Base-by-base conservation (phyloP, 1,140 invertebrate genomes). In the Metaphire vulgaris region DNA sequence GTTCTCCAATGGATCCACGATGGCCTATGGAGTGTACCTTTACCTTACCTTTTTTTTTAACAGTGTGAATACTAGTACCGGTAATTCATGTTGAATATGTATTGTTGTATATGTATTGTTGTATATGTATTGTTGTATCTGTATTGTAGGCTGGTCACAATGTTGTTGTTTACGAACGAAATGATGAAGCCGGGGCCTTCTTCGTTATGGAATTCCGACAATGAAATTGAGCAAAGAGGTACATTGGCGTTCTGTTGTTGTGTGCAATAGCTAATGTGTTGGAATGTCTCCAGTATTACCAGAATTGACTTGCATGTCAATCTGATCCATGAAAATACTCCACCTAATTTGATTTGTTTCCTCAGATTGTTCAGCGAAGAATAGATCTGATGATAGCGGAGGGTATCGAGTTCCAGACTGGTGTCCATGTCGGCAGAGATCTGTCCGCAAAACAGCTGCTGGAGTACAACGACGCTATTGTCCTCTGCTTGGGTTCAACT, bases 151-250 rank as follows among this genome's bases (percentile, higher is more conserved):
- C 72, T 41, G 72, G 72, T 33, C 72, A 73, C 33, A 33, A 73
- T 64, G 95, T 98, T 0, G 97, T 94, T 0, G 96, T 99, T 30
- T 99, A 92, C 87, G 97, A 99, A 85, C 89, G 97, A 74, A 98
- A 99, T 86, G 96, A 99, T 86, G 89, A 94, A 28, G 87, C 96
- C 41, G 97, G 97, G 97, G 97, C 0, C 88, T 99, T 2, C 88
- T 99, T 14, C 93, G 97, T 82, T 99, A 99, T 86, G 97, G 97
- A 72, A 99, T 99, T 82, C 97, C 97, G 33, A 96, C 94, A 0
- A 98, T 99, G 95, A 99, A 99, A 87, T 88, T 98, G 0, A 92
- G 92, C 76, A 98, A 98, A 86, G 90, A 92, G 78, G 93, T 97
- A 75, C 16, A 16, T 56, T 68, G 26, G 16, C 16, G 65, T 28